phyloP scores from a whole-genome alignment of 2,113 vertebrate species.

The Narcine bancroftii region DNA sequence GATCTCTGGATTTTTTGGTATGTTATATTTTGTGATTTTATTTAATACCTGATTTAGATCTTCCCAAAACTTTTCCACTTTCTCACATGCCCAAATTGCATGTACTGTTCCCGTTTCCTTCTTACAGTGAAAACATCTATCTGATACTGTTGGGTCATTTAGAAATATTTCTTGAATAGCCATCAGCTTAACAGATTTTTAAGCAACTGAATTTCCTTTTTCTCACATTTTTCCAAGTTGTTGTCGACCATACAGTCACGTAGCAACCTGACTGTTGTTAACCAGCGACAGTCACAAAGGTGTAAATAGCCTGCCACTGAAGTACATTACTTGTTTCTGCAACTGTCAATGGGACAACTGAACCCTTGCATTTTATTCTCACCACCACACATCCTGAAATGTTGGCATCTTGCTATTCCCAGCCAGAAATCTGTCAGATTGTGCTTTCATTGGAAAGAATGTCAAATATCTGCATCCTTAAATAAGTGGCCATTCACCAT shows the following conservation, averaged over 20 bases:
- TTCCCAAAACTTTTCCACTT: no score
- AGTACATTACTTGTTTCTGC: neutral
- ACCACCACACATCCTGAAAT: neutral
- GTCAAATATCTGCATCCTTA: neutral
- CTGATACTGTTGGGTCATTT: no score
- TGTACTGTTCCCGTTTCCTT: no score
- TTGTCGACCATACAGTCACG: neutral
- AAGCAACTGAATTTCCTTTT: neutral
- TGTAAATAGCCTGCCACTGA: neutral
- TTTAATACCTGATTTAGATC: no score
- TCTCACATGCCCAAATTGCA: no score
- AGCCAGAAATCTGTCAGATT: neutral
- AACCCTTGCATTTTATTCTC: neutral
- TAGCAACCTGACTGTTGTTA: neutral
- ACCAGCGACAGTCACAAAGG: neutral
- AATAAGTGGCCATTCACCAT: neutral
- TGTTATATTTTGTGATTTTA: no score
- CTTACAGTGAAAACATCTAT: no score
- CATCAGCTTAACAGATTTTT: neutral
- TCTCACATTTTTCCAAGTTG: neutral
- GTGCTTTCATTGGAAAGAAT: neutral
- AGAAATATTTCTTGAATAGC: neutral
- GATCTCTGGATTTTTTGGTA: no score
- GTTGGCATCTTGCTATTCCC: neutral
- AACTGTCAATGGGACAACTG: neutral